Evolutionary conservation across 1,140 invertebrate species (phyloP).

Genomic region (Pogonomyrmex californicus): DNA sequence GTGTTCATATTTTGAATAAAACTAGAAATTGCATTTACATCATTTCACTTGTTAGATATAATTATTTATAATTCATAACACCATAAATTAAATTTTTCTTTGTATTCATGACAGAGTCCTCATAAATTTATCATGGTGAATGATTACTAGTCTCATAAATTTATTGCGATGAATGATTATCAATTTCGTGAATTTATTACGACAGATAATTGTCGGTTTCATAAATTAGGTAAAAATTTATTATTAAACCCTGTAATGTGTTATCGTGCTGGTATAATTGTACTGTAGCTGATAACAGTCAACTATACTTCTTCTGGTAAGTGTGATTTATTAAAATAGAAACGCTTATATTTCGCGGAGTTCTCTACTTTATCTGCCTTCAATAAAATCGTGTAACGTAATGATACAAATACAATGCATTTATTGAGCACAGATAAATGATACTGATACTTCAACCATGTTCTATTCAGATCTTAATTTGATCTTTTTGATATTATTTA

Average conservation of each 20-base stretch:
- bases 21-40: background rate
- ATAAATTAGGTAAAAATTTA: background rate
- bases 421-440: conserved; percentile 29
- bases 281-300: background rate
- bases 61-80: background rate
- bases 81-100: background rate
- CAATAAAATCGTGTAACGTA: conserved; percentile 6
- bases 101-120: background rate
- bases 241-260: background rate
- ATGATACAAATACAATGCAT: background rate
- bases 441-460: background rate
- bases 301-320: conserved; percentile 14
- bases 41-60: background rate
- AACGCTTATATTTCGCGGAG: background rate
- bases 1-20: background rate
- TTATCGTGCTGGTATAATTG: background rate
- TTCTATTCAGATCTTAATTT: background rate
- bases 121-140: conserved; percentile 12
- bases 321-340: background rate
- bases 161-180: background rate
- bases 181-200: background rate
- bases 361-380: conserved; percentile 47
- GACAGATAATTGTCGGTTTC: background rate
- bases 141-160: background rate
- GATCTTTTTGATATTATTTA: background rate